Base-by-base conservation (phyloP, 2,888 invertebrate genomes). In the Diogma glabrata region DNA sequence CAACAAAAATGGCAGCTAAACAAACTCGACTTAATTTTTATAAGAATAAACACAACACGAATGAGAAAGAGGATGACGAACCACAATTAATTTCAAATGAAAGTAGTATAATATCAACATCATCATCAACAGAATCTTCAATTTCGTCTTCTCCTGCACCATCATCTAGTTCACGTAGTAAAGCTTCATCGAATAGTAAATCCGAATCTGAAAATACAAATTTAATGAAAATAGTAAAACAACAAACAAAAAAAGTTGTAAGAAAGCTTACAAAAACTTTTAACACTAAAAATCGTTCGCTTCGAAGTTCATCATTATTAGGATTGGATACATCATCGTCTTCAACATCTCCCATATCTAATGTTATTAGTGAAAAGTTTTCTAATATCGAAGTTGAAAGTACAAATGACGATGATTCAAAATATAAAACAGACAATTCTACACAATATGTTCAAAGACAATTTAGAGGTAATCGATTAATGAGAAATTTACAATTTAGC, bases 191-290 rank as follows among this genome's bases (percentile, higher is more conserved):
- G 2, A 24, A 26, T 16, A 22, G 22, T 3, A 14, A 16, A 24
- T 22, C 14, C 16, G 17, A 46, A 16, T 12, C 23, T 2, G 26
- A 26, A 26, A 14, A n/a, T n/a, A 12, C n/a, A 24, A 9, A 36
- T 36, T 28, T 22, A 22, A 4, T 26, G 4, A 46, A 46, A 17
- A 14, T 24, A 24, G 14, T 26, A 2, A 22, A 46, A 46, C 46
- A 46, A 19, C 23, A 46, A 46, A 26, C 46, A 24, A 22, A 46
- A 26, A 46, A 46, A 46, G 16, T 46, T 14, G 46, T 46, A 16
- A 14, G 46, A 3, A 46, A 46, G 16, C 10, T 46, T 12, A 6
- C 20, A 22, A 46, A 46, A 26, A 22, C 23, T 4, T 46, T 46
- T 46, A 24, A 14, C 9, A 16, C 23, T 4, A 46, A 46, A 3